These are phyloP conservation scores for Lonchura striata DNA, from an alignment of 2,113 vertebrate species.

Conservation along the genomic window DNA sequence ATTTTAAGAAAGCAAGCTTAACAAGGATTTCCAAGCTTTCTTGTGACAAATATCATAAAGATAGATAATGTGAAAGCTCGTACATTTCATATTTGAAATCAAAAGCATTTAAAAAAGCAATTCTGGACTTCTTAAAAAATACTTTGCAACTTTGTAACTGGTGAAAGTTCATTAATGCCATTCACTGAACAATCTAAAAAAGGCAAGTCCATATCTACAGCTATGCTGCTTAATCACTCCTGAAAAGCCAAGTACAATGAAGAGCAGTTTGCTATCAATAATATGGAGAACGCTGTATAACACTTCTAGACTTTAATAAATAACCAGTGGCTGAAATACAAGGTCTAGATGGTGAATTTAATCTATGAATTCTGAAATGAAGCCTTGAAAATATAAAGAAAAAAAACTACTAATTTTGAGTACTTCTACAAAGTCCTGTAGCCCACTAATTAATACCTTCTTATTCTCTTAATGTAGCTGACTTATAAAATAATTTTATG, in stretches of 20 bases:
- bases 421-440: background rate
- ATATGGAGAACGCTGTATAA: background rate
- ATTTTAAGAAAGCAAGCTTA: background rate
- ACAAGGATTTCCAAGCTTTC: background rate
- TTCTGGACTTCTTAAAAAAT: background rate
- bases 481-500: background rate
- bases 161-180: background rate
- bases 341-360: background rate
- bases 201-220: background rate
- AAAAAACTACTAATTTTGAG: background rate
- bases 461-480: background rate
- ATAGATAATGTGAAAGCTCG: background rate
- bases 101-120: background rate
- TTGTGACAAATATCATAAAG: background rate
- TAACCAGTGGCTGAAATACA: background rate
- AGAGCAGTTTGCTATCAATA: background rate
- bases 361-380: background rate
- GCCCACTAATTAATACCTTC: background rate
- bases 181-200: background rate
- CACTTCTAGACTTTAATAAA: background rate
- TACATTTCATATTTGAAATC: background rate
- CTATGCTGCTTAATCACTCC: background rate
- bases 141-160: background rate
- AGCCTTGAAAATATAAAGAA: background rate
- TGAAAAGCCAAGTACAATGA: background rate